A percentile compares a stretch with the other conserved stretches of the same genome.
Evolutionary conservation across 1,140 invertebrate species (phyloP).

Genomic region (Campodea augens): DNA sequence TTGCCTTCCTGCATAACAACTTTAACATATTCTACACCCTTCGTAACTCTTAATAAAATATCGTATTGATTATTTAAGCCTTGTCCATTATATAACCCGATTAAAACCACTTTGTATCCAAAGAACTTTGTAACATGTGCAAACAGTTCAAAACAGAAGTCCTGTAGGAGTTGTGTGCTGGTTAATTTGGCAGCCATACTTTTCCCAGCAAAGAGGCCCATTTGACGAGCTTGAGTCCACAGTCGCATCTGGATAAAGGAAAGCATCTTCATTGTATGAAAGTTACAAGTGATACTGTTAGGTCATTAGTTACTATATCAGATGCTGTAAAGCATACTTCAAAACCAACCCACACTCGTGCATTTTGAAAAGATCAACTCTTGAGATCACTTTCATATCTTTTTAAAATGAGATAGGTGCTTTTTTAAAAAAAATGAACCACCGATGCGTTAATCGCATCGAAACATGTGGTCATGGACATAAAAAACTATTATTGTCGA

Average conservation of each 20-base stretch:
- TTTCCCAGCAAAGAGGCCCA: conserved; percentile 85
- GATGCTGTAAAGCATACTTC: not conserved
- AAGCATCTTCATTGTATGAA: conserved; percentile 1
- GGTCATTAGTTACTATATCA: not conserved
- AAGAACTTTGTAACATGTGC: conserved; percentile 91
- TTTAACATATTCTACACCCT: conserved; percentile 74
- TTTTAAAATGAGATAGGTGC: too few relatives aligned
- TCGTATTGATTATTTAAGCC: conserved; percentile 66
- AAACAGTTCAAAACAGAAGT: conserved; percentile 95
- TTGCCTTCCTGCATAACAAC: conserved; percentile 64
- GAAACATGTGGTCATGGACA: too few relatives aligned
- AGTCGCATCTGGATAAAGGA: conserved; percentile 52
- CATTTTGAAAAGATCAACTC: not conserved
- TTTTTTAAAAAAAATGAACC: too few relatives aligned
- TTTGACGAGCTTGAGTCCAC: conserved; percentile 95
- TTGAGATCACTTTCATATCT: too few relatives aligned
- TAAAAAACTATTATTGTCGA: too few relatives aligned
- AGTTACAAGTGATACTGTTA: too few relatives aligned
- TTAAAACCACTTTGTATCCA: conserved; percentile 79
- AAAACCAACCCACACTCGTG: not conserved
- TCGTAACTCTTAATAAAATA: conserved; percentile 66
- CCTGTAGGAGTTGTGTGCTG: conserved; percentile 47
- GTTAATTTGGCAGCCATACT: conserved; percentile 52
- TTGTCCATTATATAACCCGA: conserved; percentile 90
- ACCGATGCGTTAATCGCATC: too few relatives aligned